Evolutionary conservation across 2,113 vertebrate genomes (phyloP).

Genomic region (Podarcis cretensis): DNA sequence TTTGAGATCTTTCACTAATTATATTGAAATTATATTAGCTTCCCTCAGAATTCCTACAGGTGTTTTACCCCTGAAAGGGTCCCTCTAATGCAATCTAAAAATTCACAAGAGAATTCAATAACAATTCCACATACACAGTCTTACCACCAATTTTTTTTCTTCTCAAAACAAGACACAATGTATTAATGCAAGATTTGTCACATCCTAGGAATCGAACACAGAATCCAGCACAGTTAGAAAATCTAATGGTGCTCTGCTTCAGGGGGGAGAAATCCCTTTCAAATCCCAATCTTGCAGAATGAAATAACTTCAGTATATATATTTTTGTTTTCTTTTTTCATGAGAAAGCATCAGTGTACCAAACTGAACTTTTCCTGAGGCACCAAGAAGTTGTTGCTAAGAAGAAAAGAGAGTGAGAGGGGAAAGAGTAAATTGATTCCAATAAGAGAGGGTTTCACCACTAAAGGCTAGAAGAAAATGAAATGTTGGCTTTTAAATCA

Average conservation of each 20-base stretch:
- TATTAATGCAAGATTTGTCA: neutral
- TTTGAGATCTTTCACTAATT: neutral
- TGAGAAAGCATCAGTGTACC: neutral
- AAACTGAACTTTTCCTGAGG: slow-evolving; percentile 29
- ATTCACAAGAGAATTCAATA: neutral
- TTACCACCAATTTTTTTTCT: neutral
- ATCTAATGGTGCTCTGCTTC: neutral
- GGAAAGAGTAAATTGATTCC: slow-evolving; percentile 18
- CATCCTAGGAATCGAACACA: neutral
- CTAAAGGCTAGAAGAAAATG: slow-evolving; percentile 47
- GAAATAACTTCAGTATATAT: neutral
- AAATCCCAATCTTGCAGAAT: neutral
- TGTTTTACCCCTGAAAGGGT: neutral
- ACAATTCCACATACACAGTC: neutral
- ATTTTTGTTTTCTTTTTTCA: slow-evolving; percentile 4
- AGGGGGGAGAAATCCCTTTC: neutral
- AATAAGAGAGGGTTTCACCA: slow-evolving; percentile 39
- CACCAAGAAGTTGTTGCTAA: slow-evolving; percentile 27
- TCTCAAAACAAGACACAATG: neutral
- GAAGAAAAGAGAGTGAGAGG: slow-evolving; percentile 18
- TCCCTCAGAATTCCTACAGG: neutral
- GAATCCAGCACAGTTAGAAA: neutral
- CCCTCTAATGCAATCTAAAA: neutral
- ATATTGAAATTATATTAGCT: neutral
- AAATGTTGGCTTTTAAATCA: slow-evolving; percentile 31